A percentile compares a stretch with the other conserved stretches of the same genome.
phyloP scores from a whole-genome alignment of 1,140 invertebrate species.

The Scaptomyza graminum region DNA sequence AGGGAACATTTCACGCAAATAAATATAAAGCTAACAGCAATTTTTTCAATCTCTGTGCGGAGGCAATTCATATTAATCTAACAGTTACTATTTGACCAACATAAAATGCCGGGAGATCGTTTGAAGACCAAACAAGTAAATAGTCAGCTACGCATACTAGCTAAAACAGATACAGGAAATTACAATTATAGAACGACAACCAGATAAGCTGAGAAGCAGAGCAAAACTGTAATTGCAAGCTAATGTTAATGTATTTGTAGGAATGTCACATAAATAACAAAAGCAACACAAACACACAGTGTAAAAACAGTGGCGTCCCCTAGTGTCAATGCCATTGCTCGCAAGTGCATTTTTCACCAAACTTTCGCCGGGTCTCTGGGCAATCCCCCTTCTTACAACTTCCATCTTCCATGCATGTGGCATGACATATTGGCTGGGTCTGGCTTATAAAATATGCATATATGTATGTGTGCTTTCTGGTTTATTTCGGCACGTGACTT shows the following conservation, averaged over 20 bases:
- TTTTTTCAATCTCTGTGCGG: neutral
- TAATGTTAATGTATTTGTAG: conserved; percentile 52
- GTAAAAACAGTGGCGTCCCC: conserved; percentile 11
- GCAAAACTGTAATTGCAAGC: conserved; percentile 72
- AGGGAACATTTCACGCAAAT: conserved; percentile 27
- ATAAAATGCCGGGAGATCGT: conserved; percentile 8
- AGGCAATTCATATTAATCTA: conserved; percentile 67
- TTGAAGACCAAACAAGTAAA: conserved; percentile 19
- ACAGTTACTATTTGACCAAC: conserved; percentile 24
- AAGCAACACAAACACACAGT: conserved; percentile 2
- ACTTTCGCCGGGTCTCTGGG: neutral
- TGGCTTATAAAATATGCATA: conserved; percentile 24
- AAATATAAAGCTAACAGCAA: neutral
- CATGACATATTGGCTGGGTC: conserved; percentile 47
- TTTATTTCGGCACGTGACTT: conserved; percentile 67
- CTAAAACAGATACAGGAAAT: conserved; percentile 7
- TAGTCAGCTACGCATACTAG: conserved; percentile 2
- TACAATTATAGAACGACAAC: conserved; percentile 22
- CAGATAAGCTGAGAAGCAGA: conserved; percentile 33
- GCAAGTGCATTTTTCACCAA: conserved; percentile 54
- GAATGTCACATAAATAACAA: conserved; percentile 73
- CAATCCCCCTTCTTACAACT: neutral
- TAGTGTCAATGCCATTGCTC: conserved; percentile 30
- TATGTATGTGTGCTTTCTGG: conserved; percentile 25
- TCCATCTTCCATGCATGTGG: neutral